Conservation (phyloP, 1,140 invertebrate genomes). For the Agrypnia vestita region DNA sequence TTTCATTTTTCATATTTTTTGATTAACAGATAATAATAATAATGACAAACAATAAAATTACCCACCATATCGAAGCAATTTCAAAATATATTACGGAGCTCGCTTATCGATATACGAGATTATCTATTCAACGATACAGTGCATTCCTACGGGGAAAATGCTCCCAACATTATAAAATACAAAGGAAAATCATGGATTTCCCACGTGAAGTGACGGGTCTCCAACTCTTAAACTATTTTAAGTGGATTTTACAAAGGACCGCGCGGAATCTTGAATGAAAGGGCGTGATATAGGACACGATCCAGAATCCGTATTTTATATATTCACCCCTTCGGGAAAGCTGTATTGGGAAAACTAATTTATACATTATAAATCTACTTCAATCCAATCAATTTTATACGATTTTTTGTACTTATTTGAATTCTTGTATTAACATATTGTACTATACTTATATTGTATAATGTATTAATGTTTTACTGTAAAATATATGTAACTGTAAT, state of each 20-base stretch:
- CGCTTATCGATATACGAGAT: neutral
- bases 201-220: conserved; percentile 39
- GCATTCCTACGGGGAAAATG: conserved; percentile 22
- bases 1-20: no score
- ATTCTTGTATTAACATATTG: no score
- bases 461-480: no score
- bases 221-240: conserved; percentile 61
- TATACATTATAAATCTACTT: neutral
- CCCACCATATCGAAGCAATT: no score
- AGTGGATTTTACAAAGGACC: conserved; percentile 59
- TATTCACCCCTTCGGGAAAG: conserved; percentile 24
- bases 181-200: conserved; percentile 16
- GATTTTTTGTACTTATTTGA: no score
- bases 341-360: conserved; percentile 34
- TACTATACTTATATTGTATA: no score
- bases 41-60: no score
- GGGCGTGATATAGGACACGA: conserved; percentile 53
- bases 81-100: no score
- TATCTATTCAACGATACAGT: conserved; percentile 25
- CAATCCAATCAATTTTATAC: no score
- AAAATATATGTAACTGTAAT: no score
- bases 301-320: conserved; percentile 36
- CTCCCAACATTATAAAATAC: conserved; percentile 22
- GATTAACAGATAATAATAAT: no score
- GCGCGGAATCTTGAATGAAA: conserved; percentile 61